Evolutionary conservation across 1,140 invertebrate species (phyloP).

Genomic region (Cryptotermes secundus): DNA sequence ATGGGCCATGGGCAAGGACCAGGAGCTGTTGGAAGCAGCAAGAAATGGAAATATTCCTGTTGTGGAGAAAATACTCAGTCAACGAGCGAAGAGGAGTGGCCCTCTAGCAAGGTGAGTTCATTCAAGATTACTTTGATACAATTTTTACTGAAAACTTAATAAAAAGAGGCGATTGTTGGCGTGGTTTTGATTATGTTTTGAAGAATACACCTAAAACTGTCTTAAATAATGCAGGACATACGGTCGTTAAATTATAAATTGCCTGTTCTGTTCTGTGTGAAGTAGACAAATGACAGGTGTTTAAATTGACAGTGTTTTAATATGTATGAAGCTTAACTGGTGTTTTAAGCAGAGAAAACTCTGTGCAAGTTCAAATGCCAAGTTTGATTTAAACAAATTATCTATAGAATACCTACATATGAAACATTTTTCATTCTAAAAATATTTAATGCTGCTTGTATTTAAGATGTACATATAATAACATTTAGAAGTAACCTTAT

Average conservation of each 20-base stretch:
- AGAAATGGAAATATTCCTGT: conserved; percentile 84
- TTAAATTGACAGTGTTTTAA: not conserved
- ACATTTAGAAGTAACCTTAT: too few species aligned
- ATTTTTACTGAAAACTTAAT: not conserved
- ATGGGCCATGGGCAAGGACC: conserved; percentile 90
- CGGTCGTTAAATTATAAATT: not conserved
- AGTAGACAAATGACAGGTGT: not conserved
- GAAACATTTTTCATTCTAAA: too few species aligned
- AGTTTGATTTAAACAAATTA: too few species aligned
- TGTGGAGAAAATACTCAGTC: conserved; percentile 88
- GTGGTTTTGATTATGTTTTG: not conserved
- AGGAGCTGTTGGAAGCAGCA: conserved; percentile 93
- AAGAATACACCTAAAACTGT: not conserved
- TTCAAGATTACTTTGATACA: not conserved
- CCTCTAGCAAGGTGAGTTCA: conserved; percentile 80
- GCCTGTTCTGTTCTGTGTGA: not conserved
- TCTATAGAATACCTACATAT: too few species aligned
- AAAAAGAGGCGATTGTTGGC: not conserved
- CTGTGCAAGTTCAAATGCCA: too few species aligned
- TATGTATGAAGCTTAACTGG: not conserved
- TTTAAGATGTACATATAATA: too few species aligned
- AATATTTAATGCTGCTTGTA: too few species aligned
- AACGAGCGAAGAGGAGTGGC: conserved; percentile 87
- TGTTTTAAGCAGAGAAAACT: not conserved
- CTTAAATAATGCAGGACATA: not conserved